Base-by-base conservation (phyloP, 2,113 vertebrate genomes). In the Trinectes maculatus region DNA sequence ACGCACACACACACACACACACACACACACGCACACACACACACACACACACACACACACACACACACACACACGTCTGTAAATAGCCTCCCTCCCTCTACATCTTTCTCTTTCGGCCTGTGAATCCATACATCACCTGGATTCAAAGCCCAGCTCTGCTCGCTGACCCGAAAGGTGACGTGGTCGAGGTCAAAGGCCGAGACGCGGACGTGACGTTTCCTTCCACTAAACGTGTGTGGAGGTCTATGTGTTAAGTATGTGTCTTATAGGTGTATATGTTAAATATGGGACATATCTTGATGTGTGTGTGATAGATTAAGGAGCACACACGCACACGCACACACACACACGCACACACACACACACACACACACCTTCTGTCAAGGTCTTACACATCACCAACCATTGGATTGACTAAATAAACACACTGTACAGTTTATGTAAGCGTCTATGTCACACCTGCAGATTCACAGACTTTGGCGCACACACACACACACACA, bases 381-480 rank as follows among this genome's bases (percentile, higher is more conserved):
- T 56, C 9, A 1, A 37, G 31, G 59, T 49, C 64, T 70, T 55
- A 19, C 57, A 62, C 65, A 37, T 63, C 21, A 6, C 49, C 18
- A 46, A 51, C 68, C 44, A 56, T 39, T 46, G 58, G 60, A 65
- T 70, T 53, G 70, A 77, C 76, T 52, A 59, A 82, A 65, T 64
- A 83, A 87, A 88, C 84, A 82, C 49, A 74, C 44, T 13, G 51
- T 67, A 47, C 22, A 69, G 78, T 82, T 83, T 82, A 79, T 72
- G 44, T 75, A 81, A 73, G 52, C 5, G 34, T 49, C 64, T 63
- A 19, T 79, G 58, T 80, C 78, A 77, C 59, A 77, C 74, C 63
- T 85, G 62, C 33, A 84, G 47, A 74, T 62, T 74, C 58, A 71
- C 54, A 64, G 26, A 55, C 73, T 77, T 70, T 49, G 49, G 51